Conservation (phyloP, 2,888 invertebrate species). For the Lasius platythorax region DNA sequence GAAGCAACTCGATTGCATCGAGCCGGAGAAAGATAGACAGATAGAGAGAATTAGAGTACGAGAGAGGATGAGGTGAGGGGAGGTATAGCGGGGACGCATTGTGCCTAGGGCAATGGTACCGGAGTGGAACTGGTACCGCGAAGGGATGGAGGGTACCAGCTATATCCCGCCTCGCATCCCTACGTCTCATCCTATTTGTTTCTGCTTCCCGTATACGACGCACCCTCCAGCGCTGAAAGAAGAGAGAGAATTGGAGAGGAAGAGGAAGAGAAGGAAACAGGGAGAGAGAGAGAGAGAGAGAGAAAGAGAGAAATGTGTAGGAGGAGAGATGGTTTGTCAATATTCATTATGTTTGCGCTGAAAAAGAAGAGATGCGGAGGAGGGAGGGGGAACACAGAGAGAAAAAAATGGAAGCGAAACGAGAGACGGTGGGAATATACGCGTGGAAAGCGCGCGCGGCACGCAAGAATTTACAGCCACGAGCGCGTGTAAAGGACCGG, state of each 20-base stretch:
- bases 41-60: conserved; percentile 56
- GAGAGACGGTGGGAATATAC: conserved; percentile 56
- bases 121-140: conserved; percentile 65
- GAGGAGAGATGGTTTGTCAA: conserved; percentile 76
- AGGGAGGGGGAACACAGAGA: not conserved
- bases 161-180: conserved; percentile 56
- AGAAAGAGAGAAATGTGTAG: not conserved
- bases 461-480: conserved; percentile 72
- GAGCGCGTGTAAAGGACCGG: conserved; percentile 62
- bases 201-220: conserved; percentile 74
- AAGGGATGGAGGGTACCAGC: conserved; percentile 73
- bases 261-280: conserved; percentile 1
- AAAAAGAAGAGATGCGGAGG: conserved; percentile 62
- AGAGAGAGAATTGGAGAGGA: conserved; percentile 30
- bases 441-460: conserved; percentile 58
- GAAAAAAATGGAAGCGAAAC: conserved; percentile 55
- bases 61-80: conserved; percentile 50
- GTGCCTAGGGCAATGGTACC: conserved; percentile 74
- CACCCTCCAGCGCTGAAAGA: conserved; percentile 68
- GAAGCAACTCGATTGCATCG: conserved; percentile 78
- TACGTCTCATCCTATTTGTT: conserved; percentile 80
- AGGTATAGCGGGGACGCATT: conserved; percentile 72
- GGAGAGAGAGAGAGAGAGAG: conserved; percentile 5
- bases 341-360: conserved; percentile 78
- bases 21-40: conserved; percentile 64